Conservation (phyloP, 2,888 invertebrate species). For the Hydrotaea diabolus region DNA sequence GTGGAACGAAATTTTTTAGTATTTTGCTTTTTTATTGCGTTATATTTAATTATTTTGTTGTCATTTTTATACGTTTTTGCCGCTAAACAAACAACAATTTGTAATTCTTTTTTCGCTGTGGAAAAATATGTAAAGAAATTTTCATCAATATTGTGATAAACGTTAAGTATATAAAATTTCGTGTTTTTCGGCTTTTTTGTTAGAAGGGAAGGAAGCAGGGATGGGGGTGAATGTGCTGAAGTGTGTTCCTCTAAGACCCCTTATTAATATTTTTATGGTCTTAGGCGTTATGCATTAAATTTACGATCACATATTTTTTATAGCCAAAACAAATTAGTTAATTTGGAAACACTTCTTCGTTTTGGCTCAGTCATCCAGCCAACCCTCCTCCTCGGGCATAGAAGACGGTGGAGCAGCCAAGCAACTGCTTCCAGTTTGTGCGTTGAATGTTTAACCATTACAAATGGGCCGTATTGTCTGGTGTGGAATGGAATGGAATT, state of each 20-base stretch:
- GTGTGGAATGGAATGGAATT: not conserved
- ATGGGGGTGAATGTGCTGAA: too few relatives aligned
- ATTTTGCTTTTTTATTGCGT: constrained; percentile 36
- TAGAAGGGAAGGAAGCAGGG: too few relatives aligned
- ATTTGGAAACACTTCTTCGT: constrained; percentile 23
- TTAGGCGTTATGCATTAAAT: constrained; percentile 39
- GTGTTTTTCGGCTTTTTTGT: not conserved
- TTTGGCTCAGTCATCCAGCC: not conserved
- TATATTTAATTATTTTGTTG: constrained; percentile 43
- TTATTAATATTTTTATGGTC: constrained; percentile 39
- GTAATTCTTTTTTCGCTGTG: not conserved
- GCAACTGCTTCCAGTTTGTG: not conserved
- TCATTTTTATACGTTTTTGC: constrained; percentile 42
- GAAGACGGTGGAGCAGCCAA: not conserved
- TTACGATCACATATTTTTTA: constrained; percentile 40
- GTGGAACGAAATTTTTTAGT: constrained; percentile 22
- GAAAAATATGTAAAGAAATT: constrained; percentile 16
- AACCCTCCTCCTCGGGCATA: not conserved
- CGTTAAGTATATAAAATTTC: constrained; percentile 30
- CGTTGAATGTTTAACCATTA: constrained; percentile 6
- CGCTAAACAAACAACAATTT: constrained; percentile 39
- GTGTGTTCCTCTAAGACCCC: not conserved
- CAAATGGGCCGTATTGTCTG: not conserved
- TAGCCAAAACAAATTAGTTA: constrained; percentile 43
- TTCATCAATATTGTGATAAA: constrained; percentile 31